Base-by-base conservation (phyloP, 2,797 vertebrate species). In the Hephaestus fuliginosus region DNA sequence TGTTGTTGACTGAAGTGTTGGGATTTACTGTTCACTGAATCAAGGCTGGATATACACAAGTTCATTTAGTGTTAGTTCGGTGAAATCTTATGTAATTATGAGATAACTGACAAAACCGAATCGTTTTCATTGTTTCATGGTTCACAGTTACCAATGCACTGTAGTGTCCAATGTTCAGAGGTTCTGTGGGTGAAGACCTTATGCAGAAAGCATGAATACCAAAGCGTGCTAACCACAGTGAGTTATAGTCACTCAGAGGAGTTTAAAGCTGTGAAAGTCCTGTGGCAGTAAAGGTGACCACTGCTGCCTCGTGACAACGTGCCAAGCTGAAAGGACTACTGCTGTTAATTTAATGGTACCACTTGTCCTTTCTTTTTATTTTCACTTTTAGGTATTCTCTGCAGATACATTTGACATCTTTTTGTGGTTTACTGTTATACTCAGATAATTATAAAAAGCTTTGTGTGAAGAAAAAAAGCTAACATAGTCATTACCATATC, bases 11-110 rank as follows among this genome's bases (percentile, higher is more conserved):
- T 64, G 11, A 82, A 46, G 55, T 57, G 49, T 44, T 3, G 7
- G 22, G 39, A 82, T 76, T 82, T 22, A 69, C 51, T 46, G 10
- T 49, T 77, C 36, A 66, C 43, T 46, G 22, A 73, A 62, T 71
- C 6, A 74, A 63, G 17, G 46, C 30, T 11, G 53, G 14, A 2
- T 28, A 28, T 36, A 73, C 41, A 20, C 2, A 18, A 7, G 49
- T 44, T 74, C 30, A 51, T 52, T 46, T 11, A 12, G 15, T 15
- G 18, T 15, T 4, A 52, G 30, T 60, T 70, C 17, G 51, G 57
- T 67, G 36, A 30, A 36, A 72, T 66, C 0, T 75, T 60, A 25
- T 15, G 52, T 39, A 65, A 52, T 79, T 20, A 30, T 56, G 36
- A 66, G 17, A 66, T 66, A 18, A 64, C 65, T 75, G n/a, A 63